Conservation (phyloP, 2,888 invertebrate species). For the Pachycephus smyrnensis region DNA sequence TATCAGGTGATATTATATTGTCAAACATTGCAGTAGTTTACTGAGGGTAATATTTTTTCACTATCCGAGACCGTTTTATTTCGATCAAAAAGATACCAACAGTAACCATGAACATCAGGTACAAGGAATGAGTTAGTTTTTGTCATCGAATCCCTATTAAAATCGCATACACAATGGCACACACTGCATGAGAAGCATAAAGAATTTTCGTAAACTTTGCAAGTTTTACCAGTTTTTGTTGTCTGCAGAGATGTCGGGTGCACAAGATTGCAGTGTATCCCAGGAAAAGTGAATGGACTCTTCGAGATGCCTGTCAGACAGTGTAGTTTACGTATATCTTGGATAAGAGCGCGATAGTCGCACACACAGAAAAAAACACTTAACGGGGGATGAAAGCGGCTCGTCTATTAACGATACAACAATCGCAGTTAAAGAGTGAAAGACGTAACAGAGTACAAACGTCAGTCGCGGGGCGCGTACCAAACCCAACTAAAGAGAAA, state of each 20-base stretch:
- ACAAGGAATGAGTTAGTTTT: background rate
- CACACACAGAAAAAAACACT: background rate
- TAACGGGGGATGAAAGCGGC: background rate
- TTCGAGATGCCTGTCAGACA: background rate
- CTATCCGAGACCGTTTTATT: background rate
- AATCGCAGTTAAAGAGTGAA: background rate
- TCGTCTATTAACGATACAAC: background rate
- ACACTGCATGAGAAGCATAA: background rate
- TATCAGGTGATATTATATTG: background rate
- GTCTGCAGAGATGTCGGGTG: background rate
- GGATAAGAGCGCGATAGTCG: background rate
- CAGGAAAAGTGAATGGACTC: background rate
- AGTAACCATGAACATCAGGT: background rate
- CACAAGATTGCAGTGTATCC: background rate
- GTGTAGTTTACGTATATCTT: background rate
- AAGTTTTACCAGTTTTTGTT: background rate
- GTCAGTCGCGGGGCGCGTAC: conserved; percentile 58
- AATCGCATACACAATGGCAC: background rate
- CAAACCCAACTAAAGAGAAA: conserved; percentile 61
- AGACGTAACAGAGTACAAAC: conserved; percentile 12
- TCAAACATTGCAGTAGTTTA: background rate
- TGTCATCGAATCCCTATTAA: background rate
- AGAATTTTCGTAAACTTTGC: background rate
- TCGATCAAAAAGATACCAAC: background rate
- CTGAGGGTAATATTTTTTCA: background rate